phyloP scores from a whole-genome alignment of 2,113 vertebrate genomes.

The Corydoras sp. region DNA sequence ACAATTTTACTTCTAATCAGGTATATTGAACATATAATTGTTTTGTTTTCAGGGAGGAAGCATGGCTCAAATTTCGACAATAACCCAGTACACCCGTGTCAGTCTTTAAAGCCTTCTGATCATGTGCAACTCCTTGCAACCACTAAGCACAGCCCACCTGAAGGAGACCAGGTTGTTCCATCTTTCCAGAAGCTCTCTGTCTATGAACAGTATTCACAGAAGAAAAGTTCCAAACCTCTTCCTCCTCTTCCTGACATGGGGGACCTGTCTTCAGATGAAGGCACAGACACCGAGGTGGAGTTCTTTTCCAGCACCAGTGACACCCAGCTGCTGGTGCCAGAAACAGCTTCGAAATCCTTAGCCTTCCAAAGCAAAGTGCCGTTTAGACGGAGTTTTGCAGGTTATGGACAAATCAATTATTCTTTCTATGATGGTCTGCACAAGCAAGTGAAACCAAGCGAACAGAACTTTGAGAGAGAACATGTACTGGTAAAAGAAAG shows the following conservation, averaged over 20 bases:
- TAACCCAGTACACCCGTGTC: slow-evolving; percentile 51
- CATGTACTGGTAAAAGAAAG: too few species aligned
- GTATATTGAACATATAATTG: slow-evolving; percentile 16
- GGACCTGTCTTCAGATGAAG: slow-evolving; percentile 70
- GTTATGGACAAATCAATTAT: slow-evolving; percentile 56
- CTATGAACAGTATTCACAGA: slow-evolving; percentile 58
- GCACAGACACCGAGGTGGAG: slow-evolving; percentile 84
- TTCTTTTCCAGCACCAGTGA: slow-evolving; percentile 86
- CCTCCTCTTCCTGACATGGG: slow-evolving; percentile 79
- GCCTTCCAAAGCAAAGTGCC: slow-evolving; percentile 60
- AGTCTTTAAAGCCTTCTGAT: slow-evolving; percentile 53
- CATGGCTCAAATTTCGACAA: slow-evolving; percentile 40
- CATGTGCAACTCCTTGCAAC: slow-evolving; percentile 52
- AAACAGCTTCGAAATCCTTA: slow-evolving; percentile 55
- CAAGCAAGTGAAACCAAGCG: too few species aligned
- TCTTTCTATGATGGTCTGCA: too few species aligned
- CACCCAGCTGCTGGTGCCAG: slow-evolving; percentile 69
- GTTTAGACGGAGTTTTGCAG: slow-evolving; percentile 70
- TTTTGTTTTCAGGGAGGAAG: slow-evolving; percentile 53
- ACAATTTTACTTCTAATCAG: background rate
- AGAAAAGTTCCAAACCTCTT: slow-evolving; percentile 76
- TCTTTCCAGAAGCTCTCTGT: slow-evolving; percentile 73
- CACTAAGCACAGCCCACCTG: slow-evolving; percentile 42
- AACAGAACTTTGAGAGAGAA: too few species aligned
- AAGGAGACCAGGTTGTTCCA: slow-evolving; percentile 72